These are phyloP conservation scores for Hemaris fuciformis DNA, from an alignment of 2,888 invertebrate genomes.

Conservation along the genomic window DNA sequence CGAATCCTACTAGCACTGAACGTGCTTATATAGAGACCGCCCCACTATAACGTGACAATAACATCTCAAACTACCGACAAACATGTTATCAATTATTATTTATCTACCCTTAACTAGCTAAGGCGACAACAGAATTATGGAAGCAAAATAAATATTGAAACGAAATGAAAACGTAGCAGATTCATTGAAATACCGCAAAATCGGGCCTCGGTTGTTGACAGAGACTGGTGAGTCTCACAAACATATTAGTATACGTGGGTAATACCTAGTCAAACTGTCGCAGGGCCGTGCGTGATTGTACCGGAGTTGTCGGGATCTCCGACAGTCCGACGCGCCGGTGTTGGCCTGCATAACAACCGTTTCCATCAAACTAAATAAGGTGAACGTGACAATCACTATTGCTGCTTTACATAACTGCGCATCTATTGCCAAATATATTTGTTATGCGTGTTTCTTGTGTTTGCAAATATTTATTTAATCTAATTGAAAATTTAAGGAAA, in stretches of 20 bases:
- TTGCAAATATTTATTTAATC: background rate
- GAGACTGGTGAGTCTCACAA: conserved; percentile 48
- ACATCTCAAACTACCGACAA: too few relatives aligned
- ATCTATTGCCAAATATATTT: background rate
- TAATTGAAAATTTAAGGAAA: background rate
- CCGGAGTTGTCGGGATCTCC: conserved; percentile 59
- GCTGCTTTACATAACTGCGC: conserved; percentile 7
- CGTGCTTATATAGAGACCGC: too few relatives aligned
- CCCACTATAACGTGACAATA: too few relatives aligned
- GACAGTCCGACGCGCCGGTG: conserved; percentile 22
- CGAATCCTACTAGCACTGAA: too few relatives aligned
- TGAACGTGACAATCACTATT: background rate
- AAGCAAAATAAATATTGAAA: background rate
- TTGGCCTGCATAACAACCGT: conserved; percentile 8
- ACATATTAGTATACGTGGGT: conserved; percentile 73
- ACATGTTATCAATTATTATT: too few relatives aligned
- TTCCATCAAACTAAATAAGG: conserved; percentile 9
- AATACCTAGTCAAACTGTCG: conserved; percentile 68
- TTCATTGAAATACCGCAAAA: conserved; percentile 10
- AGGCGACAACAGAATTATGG: too few relatives aligned
- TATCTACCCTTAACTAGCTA: too few relatives aligned
- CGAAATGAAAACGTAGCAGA: background rate
- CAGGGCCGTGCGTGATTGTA: conserved; percentile 65
- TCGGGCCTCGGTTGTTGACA: conserved; percentile 44
- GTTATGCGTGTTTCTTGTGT: background rate